Conservation (phyloP, 2,797 vertebrate genomes). For the Heteromormyrus szaboi region DNA sequence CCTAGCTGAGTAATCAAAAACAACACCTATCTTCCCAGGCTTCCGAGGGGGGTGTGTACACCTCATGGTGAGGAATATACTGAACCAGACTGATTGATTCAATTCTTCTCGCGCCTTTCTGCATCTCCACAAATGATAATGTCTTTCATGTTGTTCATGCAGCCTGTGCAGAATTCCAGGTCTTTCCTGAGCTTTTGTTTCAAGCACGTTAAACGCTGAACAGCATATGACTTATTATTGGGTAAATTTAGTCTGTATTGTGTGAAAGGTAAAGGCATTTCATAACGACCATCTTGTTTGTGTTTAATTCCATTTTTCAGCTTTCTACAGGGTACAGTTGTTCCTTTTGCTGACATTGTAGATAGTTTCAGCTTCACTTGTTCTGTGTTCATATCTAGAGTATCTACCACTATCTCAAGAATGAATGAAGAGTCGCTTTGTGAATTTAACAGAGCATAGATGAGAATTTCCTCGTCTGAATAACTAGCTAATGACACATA, state of each 20-base stretch:
- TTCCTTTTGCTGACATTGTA: background rate
- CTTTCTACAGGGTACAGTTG: slow-evolving; percentile 1
- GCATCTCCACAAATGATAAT: slow-evolving; percentile 18
- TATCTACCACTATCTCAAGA: slow-evolving; percentile 4
- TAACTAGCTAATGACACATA: slow-evolving; percentile 21
- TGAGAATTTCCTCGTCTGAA: slow-evolving; percentile 20
- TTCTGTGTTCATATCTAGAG: slow-evolving; percentile 15
- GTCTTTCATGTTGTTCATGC: slow-evolving; percentile 9
- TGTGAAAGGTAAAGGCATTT: slow-evolving; percentile 9
- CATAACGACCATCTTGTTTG: background rate
- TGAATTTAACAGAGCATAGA: background rate
- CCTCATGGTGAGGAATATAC: background rate
- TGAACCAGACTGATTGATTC: slow-evolving; percentile 3
- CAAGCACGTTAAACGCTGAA: background rate
- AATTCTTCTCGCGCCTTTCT: background rate
- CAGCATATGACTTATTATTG: background rate
- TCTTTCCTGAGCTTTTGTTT: slow-evolving; percentile 8
- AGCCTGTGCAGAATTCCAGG: slow-evolving; percentile 17
- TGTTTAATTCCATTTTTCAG: background rate
- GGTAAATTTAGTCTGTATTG: slow-evolving; percentile 18
- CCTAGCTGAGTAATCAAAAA: background rate
- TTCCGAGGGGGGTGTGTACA: background rate
- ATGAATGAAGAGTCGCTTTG: slow-evolving; percentile 23
- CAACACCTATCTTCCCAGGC: slow-evolving; percentile 4
- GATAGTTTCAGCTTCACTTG: background rate